Base-by-base conservation (phyloP, 1,140 invertebrate species). In the Heliconius hewitsoni region DNA sequence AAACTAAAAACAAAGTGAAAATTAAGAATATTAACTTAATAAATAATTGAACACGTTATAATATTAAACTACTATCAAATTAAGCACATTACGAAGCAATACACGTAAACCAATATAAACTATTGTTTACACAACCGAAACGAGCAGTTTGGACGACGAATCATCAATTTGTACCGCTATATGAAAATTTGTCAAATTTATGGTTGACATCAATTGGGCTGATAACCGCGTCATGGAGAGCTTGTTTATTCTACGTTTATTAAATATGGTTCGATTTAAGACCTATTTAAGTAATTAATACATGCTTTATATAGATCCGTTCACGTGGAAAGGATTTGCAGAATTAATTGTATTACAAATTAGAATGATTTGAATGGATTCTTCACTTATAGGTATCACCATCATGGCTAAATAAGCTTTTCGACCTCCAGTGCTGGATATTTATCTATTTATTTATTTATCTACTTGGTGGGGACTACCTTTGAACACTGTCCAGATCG, bases 141-240 rank as follows among this genome's bases (percentile, higher is more conserved):
- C 57, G 57, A 66, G 57, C 57, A 66, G 57, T 66, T 66, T 23
- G 57, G 8, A 66, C 57, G 57, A 27, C 57, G 57, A 66, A 27
- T 66, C 57, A 66, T 66, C 57, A 66, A 66, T 66, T 66, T 66
- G 19, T 66, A 66, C 23, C 23, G 57, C 57, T 19, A 30, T 66
- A 66, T 66, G 57, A 27, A 66, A 66, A 66, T 66, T 66, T 66
- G 57, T 66, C 57, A 66, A 66, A 30, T 66, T 66, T 66, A 66
- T 66, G 23, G 57, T 66, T 66, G 57, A 66, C 57, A 27, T 66
- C 57, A 27, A 66, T 30, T 66, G 57, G 8, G 23, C 57, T 66
- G 57, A 66, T 66, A 66, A 27, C 57, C 57, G 57, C 23, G 57
- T 27, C 57, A 66, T 27, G 23, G 57, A 66, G 19, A 66, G 57